Base-by-base conservation (phyloP, 2,888 invertebrate species). In the Microctonus hyperodae region DNA sequence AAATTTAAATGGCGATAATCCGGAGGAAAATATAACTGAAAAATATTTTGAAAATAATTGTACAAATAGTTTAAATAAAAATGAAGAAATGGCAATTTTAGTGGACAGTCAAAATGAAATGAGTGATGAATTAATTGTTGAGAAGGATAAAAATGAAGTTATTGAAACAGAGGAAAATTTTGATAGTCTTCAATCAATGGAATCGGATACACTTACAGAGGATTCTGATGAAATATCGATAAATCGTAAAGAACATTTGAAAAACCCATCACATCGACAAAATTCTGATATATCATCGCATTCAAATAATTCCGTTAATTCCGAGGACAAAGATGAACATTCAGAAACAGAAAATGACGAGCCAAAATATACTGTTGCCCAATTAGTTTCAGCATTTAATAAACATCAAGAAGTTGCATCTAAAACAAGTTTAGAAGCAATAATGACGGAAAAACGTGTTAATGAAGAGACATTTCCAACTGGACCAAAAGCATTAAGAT, bases 351-450 rank as follows among this genome's bases (percentile, higher is more conserved):
- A 85, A 50, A 82, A 74, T 57, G 85, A 85, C 2, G 86, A 86
- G 69, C 86, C 85, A 0, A 84, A 85, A 59, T 86, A 83, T 72
- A 83, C 85, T 0, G 86, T 86, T 0, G 85, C 85, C 4, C 86
- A 86, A 68, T 72, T 86, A 11, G 83, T 86, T 1, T 84, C 85
- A 1, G 86, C 86, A 6, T 86, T 85, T 72, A 86, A 86, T 72
- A 84, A 83, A 40, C 86, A 86, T 66, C 85, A 86, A 70, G 85
- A 86, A 70, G 81, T 85, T 0, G 85, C 85, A 1, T 84, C 85
- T 35, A 83, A 81, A 68, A 79, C 83, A 10, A 85, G 85, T 22
- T 74, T 86, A 23, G 84, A 85, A 65, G 82, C 85, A 20, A 85
- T 85, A n/a, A 85, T 85, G 85, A 81, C 74, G 28, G 81, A 83